These are phyloP conservation scores for Emydura subglobosa DNA, from an alignment of 2,113 vertebrate genomes.

Conservation along the genomic window DNA sequence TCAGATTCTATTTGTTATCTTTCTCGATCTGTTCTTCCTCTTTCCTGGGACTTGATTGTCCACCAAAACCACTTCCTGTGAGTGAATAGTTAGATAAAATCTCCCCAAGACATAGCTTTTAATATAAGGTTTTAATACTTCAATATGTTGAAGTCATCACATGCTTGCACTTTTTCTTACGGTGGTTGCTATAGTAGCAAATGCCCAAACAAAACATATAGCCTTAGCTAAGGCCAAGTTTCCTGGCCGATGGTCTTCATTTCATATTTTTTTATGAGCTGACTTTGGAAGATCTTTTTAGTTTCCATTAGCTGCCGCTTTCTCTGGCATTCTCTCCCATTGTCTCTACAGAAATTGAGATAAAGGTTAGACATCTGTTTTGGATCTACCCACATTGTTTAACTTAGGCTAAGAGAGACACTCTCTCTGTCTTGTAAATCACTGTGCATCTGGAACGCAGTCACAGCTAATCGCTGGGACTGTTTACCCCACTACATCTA, in stretches of 20 bases:
- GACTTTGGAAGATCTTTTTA: slow-evolving; percentile 36
- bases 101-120: accelerated
- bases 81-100: not conserved
- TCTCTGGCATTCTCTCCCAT: slow-evolving; percentile 5
- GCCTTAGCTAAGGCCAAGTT: not conserved
- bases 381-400: slow-evolving; percentile 59
- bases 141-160: not conserved
- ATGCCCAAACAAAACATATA: slow-evolving; percentile 50
- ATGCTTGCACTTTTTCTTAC: slow-evolving; percentile 24
- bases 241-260: slow-evolving; percentile 54
- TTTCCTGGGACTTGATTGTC: not conserved
- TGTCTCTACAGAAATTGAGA: not conserved
- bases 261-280: slow-evolving; percentile 38
- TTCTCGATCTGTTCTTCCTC: not conserved
- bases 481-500: slow-evolving; percentile 12
- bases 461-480: not conserved
- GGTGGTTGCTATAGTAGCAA: slow-evolving; percentile 43
- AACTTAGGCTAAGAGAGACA: not conserved
- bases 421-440: slow-evolving; percentile 71
- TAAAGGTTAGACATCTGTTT: slow-evolving; percentile 81
- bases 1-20: not conserved
- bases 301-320: slow-evolving; percentile 40
- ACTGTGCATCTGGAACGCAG: slow-evolving; percentile 48
- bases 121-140: not conserved
- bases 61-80: accelerated